Evolutionary conservation across 2,797 vertebrate genomes (phyloP).

Genomic region (Synaphobranchus kaupii): DNA sequence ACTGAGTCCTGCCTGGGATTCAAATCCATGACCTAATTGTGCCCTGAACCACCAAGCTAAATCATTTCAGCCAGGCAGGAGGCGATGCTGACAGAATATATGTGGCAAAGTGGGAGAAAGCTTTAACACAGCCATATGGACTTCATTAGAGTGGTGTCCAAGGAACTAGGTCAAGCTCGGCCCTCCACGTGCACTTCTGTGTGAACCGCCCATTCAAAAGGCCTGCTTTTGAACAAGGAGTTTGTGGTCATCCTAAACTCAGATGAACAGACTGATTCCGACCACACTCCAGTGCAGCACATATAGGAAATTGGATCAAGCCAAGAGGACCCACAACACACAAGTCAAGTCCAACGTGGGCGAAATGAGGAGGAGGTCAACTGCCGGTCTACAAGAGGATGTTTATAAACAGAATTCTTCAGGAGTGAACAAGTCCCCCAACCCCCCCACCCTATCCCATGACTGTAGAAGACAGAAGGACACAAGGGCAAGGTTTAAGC

Average conservation of each 20-base stretch:
- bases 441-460: not conserved
- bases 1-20: not conserved
- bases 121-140: not conserved
- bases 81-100: not conserved
- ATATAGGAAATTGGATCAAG: not conserved
- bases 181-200: not conserved
- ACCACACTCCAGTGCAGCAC: not conserved
- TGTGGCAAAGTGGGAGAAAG: not conserved
- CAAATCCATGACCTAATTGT: not conserved
- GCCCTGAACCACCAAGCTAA: not conserved
- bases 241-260: not conserved
- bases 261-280: not conserved
- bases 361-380: conserved; percentile 6
- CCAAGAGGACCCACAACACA: not conserved
- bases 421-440: not conserved
- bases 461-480: conserved; percentile 4
- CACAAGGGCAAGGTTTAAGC: not conserved
- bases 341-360: not conserved
- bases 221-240: not conserved
- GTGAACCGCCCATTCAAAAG: not conserved
- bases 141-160: not conserved
- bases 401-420: conserved; percentile 22
- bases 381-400: conserved; percentile 12
- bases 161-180: not conserved
- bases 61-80: not conserved